Conservation (phyloP, 1,140 invertebrate species). For the Pseudoatta argentina region DNA sequence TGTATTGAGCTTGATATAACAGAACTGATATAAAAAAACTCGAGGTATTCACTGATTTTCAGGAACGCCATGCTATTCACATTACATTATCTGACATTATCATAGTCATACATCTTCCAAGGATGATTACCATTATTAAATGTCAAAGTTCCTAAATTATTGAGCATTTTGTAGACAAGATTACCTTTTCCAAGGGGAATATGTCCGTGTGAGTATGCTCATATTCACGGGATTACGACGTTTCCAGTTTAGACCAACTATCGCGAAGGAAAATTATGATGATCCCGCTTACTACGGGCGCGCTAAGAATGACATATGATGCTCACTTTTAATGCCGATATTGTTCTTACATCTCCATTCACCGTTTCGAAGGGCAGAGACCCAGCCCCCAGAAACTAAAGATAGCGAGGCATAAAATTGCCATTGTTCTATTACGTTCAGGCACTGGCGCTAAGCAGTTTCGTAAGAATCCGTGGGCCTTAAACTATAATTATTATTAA, state of each 20-base stretch:
- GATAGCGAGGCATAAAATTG: slow-evolving; percentile 40
- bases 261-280: slow-evolving; percentile 68
- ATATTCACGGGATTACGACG: slow-evolving; percentile 65
- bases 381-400: neutral
- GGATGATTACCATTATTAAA: slow-evolving; percentile 49
- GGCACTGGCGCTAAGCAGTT: neutral
- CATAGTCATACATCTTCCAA: slow-evolving; percentile 4
- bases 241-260: slow-evolving; percentile 69
- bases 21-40: neutral
- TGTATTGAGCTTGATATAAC: slow-evolving; percentile 1
- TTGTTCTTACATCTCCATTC: slow-evolving; percentile 62
- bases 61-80: slow-evolving; percentile 5
- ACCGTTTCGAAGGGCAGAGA: neutral
- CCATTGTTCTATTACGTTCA: slow-evolving; percentile 27
- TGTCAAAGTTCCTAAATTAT: slow-evolving; percentile 49
- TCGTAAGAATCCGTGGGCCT: neutral
- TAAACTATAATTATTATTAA: slow-evolving; percentile 21
- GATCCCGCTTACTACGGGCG: slow-evolving; percentile 65
- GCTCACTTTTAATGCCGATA: slow-evolving; percentile 51
- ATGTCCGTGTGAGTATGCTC: slow-evolving; percentile 55
- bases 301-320: slow-evolving; percentile 68
- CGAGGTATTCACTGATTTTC: slow-evolving; percentile 1
- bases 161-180: slow-evolving; percentile 16
- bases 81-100: neutral
- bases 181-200: slow-evolving; percentile 19